Conservation (phyloP, 2,888 invertebrate species). For the Pandemis cinnamomeana region DNA sequence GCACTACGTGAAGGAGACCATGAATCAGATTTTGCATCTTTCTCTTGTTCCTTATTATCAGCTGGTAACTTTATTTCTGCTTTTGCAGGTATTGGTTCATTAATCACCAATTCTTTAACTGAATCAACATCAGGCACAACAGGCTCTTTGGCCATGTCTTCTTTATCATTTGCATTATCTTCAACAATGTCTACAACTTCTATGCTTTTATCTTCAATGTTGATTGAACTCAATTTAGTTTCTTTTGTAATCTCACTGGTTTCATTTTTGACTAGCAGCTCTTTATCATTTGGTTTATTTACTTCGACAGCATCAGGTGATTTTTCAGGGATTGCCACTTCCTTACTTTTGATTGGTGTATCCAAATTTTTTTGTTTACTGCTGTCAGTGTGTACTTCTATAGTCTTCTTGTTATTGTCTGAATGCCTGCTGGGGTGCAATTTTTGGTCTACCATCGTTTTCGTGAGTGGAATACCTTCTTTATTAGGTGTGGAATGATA, state of each 20-base stretch:
- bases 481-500: conserved; percentile 80
- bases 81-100: conserved; percentile 8
- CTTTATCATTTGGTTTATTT: conserved; percentile 18
- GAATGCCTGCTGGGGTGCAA: conserved; percentile 75
- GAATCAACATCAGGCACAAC: conserved; percentile 1
- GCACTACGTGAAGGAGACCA: neutral
- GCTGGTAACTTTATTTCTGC: conserved; percentile 10
- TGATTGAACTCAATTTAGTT: neutral
- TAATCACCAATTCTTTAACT: conserved; percentile 16
- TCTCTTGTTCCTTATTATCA: neutral
- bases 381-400: conserved; percentile 77
- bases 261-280: conserved; percentile 8
- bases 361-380: conserved; percentile 62
- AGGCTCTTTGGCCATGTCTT: neutral
- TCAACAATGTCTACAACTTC: conserved; percentile 7
- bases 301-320: conserved; percentile 1
- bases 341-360: conserved; percentile 46
- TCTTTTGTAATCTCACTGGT: conserved; percentile 5
- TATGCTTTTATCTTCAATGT: conserved; percentile 20
- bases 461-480: conserved; percentile 76
- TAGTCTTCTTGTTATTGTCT: conserved; percentile 77
- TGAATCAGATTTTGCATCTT: neutral
- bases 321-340: conserved; percentile 40
- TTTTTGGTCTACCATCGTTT: conserved; percentile 78
- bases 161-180: neutral